Evolutionary conservation across 1,140 invertebrate species (phyloP), one percentile per base, ranked within the genome.

Genomic region (Zelostemma sp.): DNA sequence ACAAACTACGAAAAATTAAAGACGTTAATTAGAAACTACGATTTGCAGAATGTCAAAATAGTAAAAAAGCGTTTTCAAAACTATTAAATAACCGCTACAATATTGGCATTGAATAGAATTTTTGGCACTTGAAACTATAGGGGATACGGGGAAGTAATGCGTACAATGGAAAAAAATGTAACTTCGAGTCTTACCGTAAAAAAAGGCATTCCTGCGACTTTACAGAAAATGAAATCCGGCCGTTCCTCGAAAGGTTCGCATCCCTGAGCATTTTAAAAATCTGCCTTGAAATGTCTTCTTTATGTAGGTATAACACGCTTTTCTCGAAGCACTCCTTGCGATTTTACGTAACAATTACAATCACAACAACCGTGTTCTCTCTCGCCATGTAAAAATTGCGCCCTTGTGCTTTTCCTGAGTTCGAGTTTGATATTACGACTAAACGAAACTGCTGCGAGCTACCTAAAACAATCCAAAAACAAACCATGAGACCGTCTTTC

Each of bases 261-360:
- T 16, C 12, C 41, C 41, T 17, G 6, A 8, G 15, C 41, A 8
- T 45, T 8, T 45, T 45, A 8, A 17, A 14, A 5, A 45, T 15
- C 41, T 45, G 16, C 15, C 31, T 9, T 50, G n/a, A n/a, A n/a
- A n/a, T 47, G 17, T 45, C 51, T 46, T 69, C n/a, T n/a, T n/a
- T n/a, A n/a, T n/a, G n/a, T n/a, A n/a, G n/a, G n/a, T 9, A 48
- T 48, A 43, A 48, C 33, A 6, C 61, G 28, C 64, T 62, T 54
- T 25, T 65, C 62, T 69, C 66, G 58, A 71, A 62, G 68, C 62
- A 61, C 68, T 70, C 57, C 50, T 61, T 57, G 47, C 41, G 47
- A 64, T 64, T 40, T 64, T 31, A 60, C 46, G 40, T 31, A 60
- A 61, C 53, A 62, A 61, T 54, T 58, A 58, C 62, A 47, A 62